A percentile compares a stretch with the other conserved stretches of the same genome.
phyloP scores from a whole-genome alignment of 2,888 invertebrate species.

The Microctonus aethiopoides region DNA sequence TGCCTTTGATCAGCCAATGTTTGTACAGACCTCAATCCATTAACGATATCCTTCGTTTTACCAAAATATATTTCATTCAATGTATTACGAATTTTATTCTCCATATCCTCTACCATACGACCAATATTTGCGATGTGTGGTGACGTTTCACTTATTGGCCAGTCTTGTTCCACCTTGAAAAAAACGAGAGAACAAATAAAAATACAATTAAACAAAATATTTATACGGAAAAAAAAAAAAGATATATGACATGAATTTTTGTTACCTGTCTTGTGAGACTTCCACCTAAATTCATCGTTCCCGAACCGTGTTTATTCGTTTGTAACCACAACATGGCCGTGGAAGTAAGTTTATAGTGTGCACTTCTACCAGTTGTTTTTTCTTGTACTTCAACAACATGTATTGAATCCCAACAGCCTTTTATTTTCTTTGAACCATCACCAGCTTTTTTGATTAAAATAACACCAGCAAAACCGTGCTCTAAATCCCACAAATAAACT shows the following conservation, averaged over 20 bases:
- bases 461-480: slow-evolving; percentile 97
- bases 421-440: slow-evolving; percentile 97
- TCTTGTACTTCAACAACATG: slow-evolving; percentile 99
- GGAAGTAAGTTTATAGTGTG: slow-evolving; percentile 98
- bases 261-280: slow-evolving; percentile 94
- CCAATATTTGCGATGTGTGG: slow-evolving; percentile 99
- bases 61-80: slow-evolving; percentile 99
- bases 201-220: neutral
- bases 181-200: neutral
- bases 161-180: slow-evolving; percentile 88
- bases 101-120: slow-evolving; percentile 99
- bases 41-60: slow-evolving; percentile 98
- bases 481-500: slow-evolving; percentile 99
- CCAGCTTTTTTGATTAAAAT: slow-evolving; percentile 99
- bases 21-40: slow-evolving; percentile 87
- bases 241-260: neutral
- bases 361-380: slow-evolving; percentile 91
- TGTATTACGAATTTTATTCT: slow-evolving; percentile 98
- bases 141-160: slow-evolving; percentile 88
- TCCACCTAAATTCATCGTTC: slow-evolving; percentile 99
- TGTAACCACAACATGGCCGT: slow-evolving; percentile 99
- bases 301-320: slow-evolving; percentile 95
- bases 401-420: slow-evolving; percentile 99
- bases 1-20: slow-evolving; percentile 86
- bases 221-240: neutral